Evolutionary conservation across 1,140 invertebrate species (phyloP).

Genomic region (Caenorhabditis inopinata): DNA sequence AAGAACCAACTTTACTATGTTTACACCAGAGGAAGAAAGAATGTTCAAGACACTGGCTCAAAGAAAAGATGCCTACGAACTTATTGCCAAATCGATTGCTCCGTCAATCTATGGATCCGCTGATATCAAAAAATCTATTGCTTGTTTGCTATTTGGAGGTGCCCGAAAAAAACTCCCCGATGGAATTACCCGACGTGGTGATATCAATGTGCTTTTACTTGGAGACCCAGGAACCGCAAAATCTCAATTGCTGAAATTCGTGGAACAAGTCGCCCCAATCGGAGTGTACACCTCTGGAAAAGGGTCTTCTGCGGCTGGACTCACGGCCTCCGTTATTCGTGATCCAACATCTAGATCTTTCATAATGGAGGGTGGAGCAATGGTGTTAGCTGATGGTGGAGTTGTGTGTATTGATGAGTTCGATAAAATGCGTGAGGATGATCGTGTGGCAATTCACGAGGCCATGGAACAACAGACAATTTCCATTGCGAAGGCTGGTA

Average conservation of each 20-base stretch:
- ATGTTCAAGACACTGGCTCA: conserved; percentile 74
- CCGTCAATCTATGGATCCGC: conserved; percentile 91
- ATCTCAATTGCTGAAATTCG: conserved; percentile 95
- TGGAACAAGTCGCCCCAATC: conserved; percentile 87
- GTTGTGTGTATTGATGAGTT: conserved; percentile 99
- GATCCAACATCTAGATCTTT: conserved; percentile 91
- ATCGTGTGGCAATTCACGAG: conserved; percentile 97
- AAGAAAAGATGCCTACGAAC: conserved; percentile 83
- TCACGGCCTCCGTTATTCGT: conserved; percentile 93
- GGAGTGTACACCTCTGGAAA: conserved; percentile 97
- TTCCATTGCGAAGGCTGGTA: conserved; percentile 98
- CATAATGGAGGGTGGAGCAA: conserved; percentile 98
- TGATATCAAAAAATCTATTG: conserved; percentile 96
- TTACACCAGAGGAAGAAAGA: conserved; percentile 87
- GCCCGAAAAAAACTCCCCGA: conserved; percentile 80
- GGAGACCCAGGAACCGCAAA: conserved; percentile 99
- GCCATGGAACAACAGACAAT: conserved; percentile 99
- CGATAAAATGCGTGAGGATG: conserved; percentile 99
- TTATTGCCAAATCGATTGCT: conserved; percentile 85
- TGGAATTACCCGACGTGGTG: conserved; percentile 87
- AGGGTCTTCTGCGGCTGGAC: conserved; percentile 94
- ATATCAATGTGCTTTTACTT: conserved; percentile 91
- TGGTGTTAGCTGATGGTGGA: conserved; percentile 98
- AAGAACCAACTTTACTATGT: conserved; percentile 69
- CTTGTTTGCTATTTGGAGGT: conserved; percentile 90